Evolutionary conservation across 2,888 invertebrate species (phyloP).

Genomic region (Arrhopalites spinosus): DNA sequence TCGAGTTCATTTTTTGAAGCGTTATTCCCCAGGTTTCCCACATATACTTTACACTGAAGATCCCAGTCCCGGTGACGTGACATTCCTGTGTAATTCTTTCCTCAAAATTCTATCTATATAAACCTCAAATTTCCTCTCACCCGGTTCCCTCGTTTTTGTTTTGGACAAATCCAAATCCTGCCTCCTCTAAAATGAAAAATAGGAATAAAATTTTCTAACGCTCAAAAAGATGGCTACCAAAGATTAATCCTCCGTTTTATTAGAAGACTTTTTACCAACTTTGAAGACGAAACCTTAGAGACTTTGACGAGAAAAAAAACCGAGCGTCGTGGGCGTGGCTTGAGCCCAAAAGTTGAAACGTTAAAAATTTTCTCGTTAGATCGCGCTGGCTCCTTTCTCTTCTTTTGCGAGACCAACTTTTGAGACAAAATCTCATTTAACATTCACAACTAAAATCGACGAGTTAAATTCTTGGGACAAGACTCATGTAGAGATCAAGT

Average conservation of each 20-base stretch:
- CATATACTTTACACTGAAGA: slow-evolving; percentile 87
- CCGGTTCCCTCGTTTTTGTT: neutral
- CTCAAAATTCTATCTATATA: neutral
- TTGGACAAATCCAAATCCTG: neutral
- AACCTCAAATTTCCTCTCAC: neutral
- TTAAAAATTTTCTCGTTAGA: no score
- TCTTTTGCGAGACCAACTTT: no score
- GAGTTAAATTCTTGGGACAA: no score
- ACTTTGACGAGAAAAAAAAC: no score
- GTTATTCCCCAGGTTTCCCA: slow-evolving; percentile 87
- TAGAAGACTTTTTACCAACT: slow-evolving; percentile 13
- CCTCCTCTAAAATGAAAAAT: neutral
- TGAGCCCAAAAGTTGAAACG: no score
- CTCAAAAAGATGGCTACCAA: slow-evolving; percentile 29
- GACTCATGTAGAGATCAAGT: slow-evolving; percentile 10
- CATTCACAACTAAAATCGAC: no score
- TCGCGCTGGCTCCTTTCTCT: no score
- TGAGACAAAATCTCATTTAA: no score
- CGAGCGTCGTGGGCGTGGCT: no score
- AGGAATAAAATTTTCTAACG: slow-evolving; percentile 6
- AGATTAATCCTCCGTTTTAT: slow-evolving; percentile 9
- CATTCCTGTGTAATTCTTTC: neutral
- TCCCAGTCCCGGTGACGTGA: slow-evolving; percentile 82
- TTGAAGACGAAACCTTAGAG: no score
- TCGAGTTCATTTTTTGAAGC: slow-evolving; percentile 89